Base-by-base conservation (phyloP, 2,797 vertebrate genomes). In the Pseudomugil gertrudae region DNA sequence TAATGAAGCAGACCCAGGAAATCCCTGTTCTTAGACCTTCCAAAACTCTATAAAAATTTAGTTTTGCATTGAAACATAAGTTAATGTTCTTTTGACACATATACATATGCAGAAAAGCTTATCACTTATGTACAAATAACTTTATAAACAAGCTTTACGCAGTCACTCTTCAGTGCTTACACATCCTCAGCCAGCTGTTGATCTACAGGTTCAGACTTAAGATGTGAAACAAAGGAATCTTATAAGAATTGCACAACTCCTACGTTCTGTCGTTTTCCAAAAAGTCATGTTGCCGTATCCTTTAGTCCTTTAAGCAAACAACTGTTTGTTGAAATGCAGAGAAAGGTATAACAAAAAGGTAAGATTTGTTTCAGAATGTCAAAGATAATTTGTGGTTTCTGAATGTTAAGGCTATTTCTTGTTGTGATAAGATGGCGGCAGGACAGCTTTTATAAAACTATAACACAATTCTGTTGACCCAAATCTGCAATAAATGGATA, bases 171-270 rank as follows among this genome's bases (percentile, higher is more conserved):
- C 19, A 33, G 0, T 26, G 47, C 33, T 32, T 66, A 32, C 33
- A 32, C 51, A 13, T 69, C 50, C 47, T 64, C 33, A 61, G 51
- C 21, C 51, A 56, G 58, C 43, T 32, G 27, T 57, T n/a, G 55
- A 33, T 15, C 53, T 71, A 13, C 50, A 63, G 57, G 65, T 65
- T 21, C 71, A 81, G 86, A 82, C 61, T 78, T 45, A 69, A 27
- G 26, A 51, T 47, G 52, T 68, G 26, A 77, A 64, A 61, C 67
- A 60, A 66, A 73, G 32, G 58, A 38, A 63, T 78, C 83, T 82
- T 77, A 86, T 69, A 43, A 66, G 66, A 47, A 80, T 78, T 67
- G 38, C 72, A 65, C 8, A 9, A 32, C 32, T 6, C 29, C 6
- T 30, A 30, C 29, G 11, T 17, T 17, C 14, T 15, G 1, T 5